Evolutionary conservation across 2,113 vertebrate species (phyloP).

Genomic region (Chelonoidis abingdonii): DNA sequence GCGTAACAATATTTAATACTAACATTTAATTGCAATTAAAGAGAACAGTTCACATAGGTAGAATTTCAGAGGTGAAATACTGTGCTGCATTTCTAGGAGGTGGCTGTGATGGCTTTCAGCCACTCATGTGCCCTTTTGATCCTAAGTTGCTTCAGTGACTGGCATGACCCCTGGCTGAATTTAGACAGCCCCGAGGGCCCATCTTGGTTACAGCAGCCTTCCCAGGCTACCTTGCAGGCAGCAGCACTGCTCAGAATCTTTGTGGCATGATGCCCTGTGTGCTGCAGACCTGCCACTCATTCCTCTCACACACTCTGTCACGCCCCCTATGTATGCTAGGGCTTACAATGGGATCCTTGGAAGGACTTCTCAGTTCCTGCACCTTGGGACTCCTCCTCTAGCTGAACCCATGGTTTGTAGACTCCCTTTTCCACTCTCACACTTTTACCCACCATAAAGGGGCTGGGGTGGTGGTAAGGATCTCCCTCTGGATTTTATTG

Average conservation of each 20-base stretch:
- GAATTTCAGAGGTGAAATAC: background rate
- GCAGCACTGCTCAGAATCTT: background rate
- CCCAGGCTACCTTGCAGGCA: background rate
- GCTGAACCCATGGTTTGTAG: background rate
- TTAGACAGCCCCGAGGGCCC: background rate
- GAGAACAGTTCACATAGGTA: background rate
- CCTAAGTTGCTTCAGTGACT: background rate
- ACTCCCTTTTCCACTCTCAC: accelerated
- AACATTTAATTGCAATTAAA: background rate
- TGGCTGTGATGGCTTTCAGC: background rate
- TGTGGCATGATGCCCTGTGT: background rate
- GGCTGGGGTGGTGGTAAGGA: background rate
- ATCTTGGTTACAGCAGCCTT: background rate
- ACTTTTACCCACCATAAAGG: background rate
- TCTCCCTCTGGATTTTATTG: background rate
- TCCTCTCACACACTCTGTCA: too few relatives aligned
- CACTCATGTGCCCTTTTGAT: background rate
- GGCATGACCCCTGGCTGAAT: accelerated
- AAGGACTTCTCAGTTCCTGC: background rate
- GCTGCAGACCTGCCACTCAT: background rate
- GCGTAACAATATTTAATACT: accelerated
- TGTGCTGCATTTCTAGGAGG: background rate
- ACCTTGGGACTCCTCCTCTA: background rate
- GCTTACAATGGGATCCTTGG: background rate
- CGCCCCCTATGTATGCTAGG: too few relatives aligned